Evolutionary conservation across 2,888 invertebrate genomes (phyloP).

Genomic region (Odontocolon sp.): DNA sequence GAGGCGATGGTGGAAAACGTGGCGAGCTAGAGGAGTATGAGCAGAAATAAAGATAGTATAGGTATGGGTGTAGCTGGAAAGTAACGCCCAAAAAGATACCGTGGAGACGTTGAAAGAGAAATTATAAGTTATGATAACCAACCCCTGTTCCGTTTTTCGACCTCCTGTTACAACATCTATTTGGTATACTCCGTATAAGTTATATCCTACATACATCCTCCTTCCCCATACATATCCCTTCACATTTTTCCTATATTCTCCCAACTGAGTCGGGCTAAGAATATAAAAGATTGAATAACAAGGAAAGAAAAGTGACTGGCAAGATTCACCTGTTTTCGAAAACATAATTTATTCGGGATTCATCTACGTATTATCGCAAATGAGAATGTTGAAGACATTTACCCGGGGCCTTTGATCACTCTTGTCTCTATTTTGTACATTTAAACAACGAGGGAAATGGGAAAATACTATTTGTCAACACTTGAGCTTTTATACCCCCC

Average conservation of each 20-base stretch:
- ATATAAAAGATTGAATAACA: no score
- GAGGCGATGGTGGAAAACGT: slow-evolving; percentile 27
- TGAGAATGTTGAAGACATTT: no score
- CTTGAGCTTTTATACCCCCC: slow-evolving; percentile 69
- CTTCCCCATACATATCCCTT: no score
- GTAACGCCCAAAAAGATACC: background rate
- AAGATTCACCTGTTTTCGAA: no score
- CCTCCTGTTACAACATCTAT: background rate
- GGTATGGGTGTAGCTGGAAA: slow-evolving; percentile 11
- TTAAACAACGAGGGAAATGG: slow-evolving; percentile 64
- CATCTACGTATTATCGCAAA: no score
- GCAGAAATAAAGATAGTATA: slow-evolving; percentile 39
- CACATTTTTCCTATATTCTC: no score
- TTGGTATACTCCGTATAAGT: background rate
- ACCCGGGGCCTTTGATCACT: slow-evolving; percentile 31
- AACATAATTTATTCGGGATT: no score
- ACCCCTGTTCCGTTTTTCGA: slow-evolving; percentile 18
- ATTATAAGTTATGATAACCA: slow-evolving; percentile 27
- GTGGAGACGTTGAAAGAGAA: slow-evolving; percentile 31
- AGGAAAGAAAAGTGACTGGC: no score
- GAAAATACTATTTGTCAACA: slow-evolving; percentile 73
- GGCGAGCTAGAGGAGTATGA: no score
- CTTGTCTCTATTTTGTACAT: slow-evolving; percentile 65
- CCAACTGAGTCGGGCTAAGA: no score
- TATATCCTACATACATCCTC: no score